These are phyloP conservation scores for Sinocyclocheilus grahami DNA, from an alignment of 2,113 vertebrate species.

Conservation along the genomic window DNA sequence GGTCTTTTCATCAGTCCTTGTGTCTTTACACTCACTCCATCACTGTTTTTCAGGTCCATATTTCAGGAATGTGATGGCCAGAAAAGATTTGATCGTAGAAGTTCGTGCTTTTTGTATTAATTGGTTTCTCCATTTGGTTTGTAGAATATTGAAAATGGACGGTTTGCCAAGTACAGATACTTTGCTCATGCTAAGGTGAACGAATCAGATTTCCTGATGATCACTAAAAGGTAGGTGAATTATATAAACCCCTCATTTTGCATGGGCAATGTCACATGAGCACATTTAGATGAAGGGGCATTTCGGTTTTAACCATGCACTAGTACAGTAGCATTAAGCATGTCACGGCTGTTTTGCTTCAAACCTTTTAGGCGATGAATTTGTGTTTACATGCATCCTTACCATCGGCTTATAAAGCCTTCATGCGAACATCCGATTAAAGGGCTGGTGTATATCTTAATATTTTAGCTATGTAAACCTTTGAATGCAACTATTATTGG, in stretches of 20 bases:
- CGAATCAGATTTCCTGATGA: slow-evolving; percentile 94
- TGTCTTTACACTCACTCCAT: not conserved
- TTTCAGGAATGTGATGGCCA: not conserved
- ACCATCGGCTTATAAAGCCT: not conserved
- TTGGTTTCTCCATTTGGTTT: slow-evolving; percentile 48
- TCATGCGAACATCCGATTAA: no score
- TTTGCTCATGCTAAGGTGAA: slow-evolving; percentile 97
- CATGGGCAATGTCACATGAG: no score
- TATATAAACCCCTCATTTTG: not conserved
- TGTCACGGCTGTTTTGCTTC: not conserved
- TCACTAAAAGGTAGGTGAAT: slow-evolving; percentile 89
- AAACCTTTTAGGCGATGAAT: no score
- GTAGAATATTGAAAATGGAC: slow-evolving; percentile 97
- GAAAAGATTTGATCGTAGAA: not conserved
- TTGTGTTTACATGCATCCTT: no score
- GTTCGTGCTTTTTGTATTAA: slow-evolving; percentile 18
- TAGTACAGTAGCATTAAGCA: not conserved
- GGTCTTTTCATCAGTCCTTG: not conserved
- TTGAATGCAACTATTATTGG: not conserved
- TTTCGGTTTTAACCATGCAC: not conserved
- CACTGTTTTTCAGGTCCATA: not conserved
- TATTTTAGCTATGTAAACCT: not conserved
- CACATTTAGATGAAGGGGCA: not conserved
- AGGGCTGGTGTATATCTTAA: no score
- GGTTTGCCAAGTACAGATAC: slow-evolving; percentile 95